Conservation (phyloP, 2,113 vertebrate genomes). For the Silurus glanis region DNA sequence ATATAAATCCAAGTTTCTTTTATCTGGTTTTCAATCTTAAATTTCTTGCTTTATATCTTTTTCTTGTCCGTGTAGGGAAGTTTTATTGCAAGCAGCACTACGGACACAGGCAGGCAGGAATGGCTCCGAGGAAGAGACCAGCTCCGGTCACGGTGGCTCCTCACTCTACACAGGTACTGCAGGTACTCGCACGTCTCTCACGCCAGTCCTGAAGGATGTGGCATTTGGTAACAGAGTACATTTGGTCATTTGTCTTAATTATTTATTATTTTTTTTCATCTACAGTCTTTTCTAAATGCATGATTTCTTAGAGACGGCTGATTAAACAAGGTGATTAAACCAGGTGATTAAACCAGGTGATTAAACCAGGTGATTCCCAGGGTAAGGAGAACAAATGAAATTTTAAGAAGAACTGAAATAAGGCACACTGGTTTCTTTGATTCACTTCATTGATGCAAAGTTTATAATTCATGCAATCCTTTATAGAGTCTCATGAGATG, state of each 20-base stretch:
- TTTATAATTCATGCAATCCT: not conserved
- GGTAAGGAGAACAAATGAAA: not conserved
- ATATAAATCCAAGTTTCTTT: conserved; percentile 32
- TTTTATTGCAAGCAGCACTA: conserved; percentile 92
- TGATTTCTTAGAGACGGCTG: not conserved
- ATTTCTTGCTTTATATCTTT: not conserved
- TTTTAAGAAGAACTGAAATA: not conserved
- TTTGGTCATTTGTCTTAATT: not conserved
- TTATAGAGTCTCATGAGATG: not conserved
- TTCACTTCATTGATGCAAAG: not conserved
- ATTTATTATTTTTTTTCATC: not conserved
- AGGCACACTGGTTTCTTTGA: not conserved
- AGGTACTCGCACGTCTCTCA: conserved; percentile 32
- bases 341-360: not conserved
- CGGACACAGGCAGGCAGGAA: conserved; percentile 73
- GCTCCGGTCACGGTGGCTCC: conserved; percentile 65
- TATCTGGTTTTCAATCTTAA: not conserved
- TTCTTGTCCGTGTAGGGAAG: conserved; percentile 74
- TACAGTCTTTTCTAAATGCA: not conserved
- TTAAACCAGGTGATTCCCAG: not conserved
- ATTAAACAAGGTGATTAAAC: not conserved
- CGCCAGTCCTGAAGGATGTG: not conserved
- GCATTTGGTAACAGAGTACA: not conserved
- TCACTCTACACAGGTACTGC: conserved; percentile 72
- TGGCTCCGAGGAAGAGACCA: conserved; percentile 77